phyloP scores from a whole-genome alignment of 2,797 vertebrate genomes.

The Naso thynnoides region DNA sequence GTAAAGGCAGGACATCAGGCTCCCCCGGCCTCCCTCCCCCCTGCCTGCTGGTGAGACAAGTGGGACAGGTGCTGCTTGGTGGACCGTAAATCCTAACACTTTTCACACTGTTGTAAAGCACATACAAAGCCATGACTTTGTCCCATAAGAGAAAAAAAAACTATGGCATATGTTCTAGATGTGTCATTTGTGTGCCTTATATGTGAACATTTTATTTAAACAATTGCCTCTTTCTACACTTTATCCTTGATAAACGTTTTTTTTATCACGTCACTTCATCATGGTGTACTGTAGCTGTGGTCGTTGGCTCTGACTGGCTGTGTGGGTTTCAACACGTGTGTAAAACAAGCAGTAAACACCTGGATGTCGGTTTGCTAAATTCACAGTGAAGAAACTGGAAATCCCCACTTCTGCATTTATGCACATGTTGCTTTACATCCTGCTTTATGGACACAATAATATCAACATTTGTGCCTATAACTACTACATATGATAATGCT shows the following conservation, averaged over 20 bases:
- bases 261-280: background rate
- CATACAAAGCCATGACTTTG: background rate
- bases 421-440: background rate
- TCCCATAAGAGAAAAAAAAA: background rate
- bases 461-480: background rate
- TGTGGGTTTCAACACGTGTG: background rate
- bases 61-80: constrained; percentile 31
- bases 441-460: background rate
- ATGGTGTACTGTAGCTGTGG: background rate
- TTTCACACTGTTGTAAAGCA: constrained; percentile 4
- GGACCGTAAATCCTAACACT: constrained; percentile 11
- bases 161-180: background rate
- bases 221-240: background rate
- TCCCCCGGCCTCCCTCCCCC: too few relatives aligned
- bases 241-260: background rate
- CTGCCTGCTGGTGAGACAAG: constrained; percentile 16
- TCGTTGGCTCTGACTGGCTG: background rate
- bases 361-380: background rate
- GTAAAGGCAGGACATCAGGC: constrained; percentile 1
- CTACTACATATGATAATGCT: background rate
- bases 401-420: background rate
- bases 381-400: background rate
- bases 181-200: background rate
- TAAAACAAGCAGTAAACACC: background rate
- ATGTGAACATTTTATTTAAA: background rate